Evolutionary conservation across 2,113 vertebrate genomes (phyloP).

Genomic region (Odobenus rosmarus): DNA sequence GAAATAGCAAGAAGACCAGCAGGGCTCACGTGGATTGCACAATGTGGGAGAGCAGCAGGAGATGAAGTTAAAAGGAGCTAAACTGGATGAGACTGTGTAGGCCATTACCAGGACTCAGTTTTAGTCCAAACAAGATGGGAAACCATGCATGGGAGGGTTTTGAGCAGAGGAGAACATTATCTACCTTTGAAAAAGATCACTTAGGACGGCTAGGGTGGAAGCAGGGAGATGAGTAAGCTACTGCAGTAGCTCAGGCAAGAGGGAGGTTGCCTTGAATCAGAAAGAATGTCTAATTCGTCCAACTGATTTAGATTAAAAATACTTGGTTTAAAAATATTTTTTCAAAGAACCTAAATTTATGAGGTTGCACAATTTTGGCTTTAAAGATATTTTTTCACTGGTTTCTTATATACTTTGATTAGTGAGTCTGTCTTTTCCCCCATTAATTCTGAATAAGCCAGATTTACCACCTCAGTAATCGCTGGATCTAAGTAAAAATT

Average conservation of each 20-base stretch:
- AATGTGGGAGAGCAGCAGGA: background rate
- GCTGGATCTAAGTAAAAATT: background rate
- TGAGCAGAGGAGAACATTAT: background rate
- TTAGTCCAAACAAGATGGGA: background rate
- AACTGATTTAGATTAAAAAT: slow-evolving; percentile 12
- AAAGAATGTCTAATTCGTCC: background rate
- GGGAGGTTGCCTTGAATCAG: background rate
- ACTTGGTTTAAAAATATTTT: slow-evolving; percentile 35
- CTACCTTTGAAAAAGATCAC: background rate
- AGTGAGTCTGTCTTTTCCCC: background rate
- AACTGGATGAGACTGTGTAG: background rate
- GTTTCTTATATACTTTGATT: slow-evolving; percentile 26
- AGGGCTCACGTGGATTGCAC: background rate
- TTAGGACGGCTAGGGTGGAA: background rate
- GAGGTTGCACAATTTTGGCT: background rate
- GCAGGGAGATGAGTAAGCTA: background rate
- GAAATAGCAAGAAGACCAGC: background rate
- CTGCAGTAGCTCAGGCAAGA: background rate
- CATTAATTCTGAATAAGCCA: slow-evolving; percentile 11
- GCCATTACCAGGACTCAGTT: background rate
- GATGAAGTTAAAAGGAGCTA: background rate
- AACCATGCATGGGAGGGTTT: background rate
- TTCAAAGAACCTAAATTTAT: background rate
- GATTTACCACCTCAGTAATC: background rate
- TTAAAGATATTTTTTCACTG: background rate